Base-by-base conservation (phyloP, 2,797 vertebrate genomes). In the Iguana delicatissima region DNA sequence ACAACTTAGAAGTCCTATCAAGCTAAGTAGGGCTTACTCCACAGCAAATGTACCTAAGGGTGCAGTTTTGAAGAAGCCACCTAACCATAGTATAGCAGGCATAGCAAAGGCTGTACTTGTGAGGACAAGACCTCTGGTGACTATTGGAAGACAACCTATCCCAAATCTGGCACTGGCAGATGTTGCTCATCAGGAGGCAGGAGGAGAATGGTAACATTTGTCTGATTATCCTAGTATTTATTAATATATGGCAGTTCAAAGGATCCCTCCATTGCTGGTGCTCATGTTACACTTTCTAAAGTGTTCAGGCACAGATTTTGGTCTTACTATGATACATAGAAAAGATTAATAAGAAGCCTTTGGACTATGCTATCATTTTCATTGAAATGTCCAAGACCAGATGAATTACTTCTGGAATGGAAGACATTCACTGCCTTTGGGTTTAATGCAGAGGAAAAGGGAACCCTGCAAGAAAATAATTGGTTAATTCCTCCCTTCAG, bases 291-390 rank as follows among this genome's bases (percentile, higher is more conserved):
- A 89, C 82, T 91, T 94, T 91, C 89, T 42, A n/a, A 69, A 93
- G 80, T 42, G 50, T 46, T 91, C 92, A 93, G 50, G 92, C 80
- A 92, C 94, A 95, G 94, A 92, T 80, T 64, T 92, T 93, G 80
- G 62, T 79, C 84, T 95, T 94, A 89, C 89, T 89, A 91, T 91
- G 73, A 86, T 93, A 92, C 91, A 93, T 94, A 74, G 84, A 85
- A 89, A 93, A 95, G 95, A 96, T 96, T 94, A 91, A 96, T 95
- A 88, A 91, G 87, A 96, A 94, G 42, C 6, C 6, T 22, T 64
- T 35, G 42, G n/a, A 42, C 81, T 64, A 24, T 4, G 24, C 10
- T 38, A 35, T 59, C 50, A 82, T 32, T 2, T 3, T 50, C 14
- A 55, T 4, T 32, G 29, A 14, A 26, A n/a, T n/a, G 22, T 29